Evolutionary conservation across 2,888 invertebrate genomes (phyloP).

Genomic region (Theodoxus fluviatilis): DNA sequence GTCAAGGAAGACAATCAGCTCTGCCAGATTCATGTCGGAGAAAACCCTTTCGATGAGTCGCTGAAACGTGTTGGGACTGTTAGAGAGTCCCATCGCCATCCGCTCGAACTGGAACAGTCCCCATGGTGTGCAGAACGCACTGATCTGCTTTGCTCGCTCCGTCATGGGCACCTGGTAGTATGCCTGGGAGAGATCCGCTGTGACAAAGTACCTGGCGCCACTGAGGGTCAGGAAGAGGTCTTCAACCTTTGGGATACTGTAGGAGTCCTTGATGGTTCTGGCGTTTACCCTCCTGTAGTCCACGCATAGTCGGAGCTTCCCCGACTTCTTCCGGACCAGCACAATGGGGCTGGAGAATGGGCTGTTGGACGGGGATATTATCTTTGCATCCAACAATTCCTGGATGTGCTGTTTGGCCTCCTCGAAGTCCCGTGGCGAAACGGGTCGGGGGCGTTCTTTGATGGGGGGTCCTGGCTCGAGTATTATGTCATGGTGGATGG

Average conservation of each 20-base stretch:
- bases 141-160: slow-evolving; percentile 1
- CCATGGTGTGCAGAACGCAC: slow-evolving; percentile 22
- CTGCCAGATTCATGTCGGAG: slow-evolving; percentile 24
- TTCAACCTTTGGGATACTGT: slow-evolving; percentile 13
- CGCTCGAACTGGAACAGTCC: slow-evolving; percentile 15
- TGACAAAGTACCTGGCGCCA: slow-evolving; percentile 6
- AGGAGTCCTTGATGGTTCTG: slow-evolving; percentile 5
- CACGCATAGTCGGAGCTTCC: neutral
- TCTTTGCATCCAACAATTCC: slow-evolving; percentile 3
- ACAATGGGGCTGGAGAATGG: slow-evolving; percentile 15
- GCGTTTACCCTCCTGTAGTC: slow-evolving; percentile 16
- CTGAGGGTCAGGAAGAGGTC: slow-evolving; percentile 19
- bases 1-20: slow-evolving; percentile 22
- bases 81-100: slow-evolving; percentile 7
- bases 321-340: slow-evolving; percentile 5
- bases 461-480: neutral
- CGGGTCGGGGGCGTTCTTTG: slow-evolving; percentile 11
- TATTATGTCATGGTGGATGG: neutral
- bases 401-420: slow-evolving; percentile 20
- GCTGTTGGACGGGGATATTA: slow-evolving; percentile 15
- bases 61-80: slow-evolving; percentile 18
- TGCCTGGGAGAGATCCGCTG: slow-evolving; percentile 11
- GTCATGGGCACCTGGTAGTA: slow-evolving; percentile 21
- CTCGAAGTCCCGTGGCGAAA: slow-evolving; percentile 12
- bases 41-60: slow-evolving; percentile 25